These are phyloP conservation scores for Chondrosia reniformis DNA, from an alignment of 37 sponge, comb jelly and placozoan species.

Conservation along the genomic window DNA sequence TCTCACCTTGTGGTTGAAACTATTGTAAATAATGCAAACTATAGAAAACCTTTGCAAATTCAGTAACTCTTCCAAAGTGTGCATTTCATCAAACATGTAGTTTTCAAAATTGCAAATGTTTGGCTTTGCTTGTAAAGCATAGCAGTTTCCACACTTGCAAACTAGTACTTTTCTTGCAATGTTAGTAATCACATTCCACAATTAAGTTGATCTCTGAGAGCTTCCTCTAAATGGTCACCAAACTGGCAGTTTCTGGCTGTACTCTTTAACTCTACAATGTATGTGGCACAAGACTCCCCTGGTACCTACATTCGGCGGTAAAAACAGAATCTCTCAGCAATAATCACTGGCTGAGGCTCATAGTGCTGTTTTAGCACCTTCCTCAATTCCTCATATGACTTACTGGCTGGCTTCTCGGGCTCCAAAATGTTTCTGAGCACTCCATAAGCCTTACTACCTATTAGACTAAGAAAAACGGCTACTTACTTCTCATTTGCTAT, in stretches of 20 bases:
- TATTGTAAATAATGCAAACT: too few relatives aligned
- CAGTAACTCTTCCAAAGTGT: too few relatives aligned
- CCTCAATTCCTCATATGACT: neutral
- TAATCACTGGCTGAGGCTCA: neutral
- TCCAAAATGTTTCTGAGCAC: neutral
- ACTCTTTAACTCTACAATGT: neutral
- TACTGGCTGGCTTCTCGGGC: neutral
- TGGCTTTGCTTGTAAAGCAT: too few relatives aligned
- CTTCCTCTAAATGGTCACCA: neutral
- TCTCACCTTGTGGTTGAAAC: too few relatives aligned
- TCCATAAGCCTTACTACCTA: conserved; percentile 16
- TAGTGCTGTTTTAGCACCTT: neutral
- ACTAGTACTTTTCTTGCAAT: too few relatives aligned
- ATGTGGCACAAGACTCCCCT: neutral
- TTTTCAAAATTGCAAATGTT: too few relatives aligned
- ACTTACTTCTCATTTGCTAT: conserved; percentile 5
- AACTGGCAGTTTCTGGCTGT: neutral
- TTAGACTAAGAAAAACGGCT: conserved; percentile 14
- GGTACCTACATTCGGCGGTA: neutral
- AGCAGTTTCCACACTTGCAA: too few relatives aligned
- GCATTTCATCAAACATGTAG: too few relatives aligned
- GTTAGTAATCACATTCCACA: too few relatives aligned
- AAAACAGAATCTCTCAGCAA: neutral
- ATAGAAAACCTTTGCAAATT: too few relatives aligned
- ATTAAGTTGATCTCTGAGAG: neutral